Conservation (phyloP, 1,140 invertebrate species). For the Drosophila navojoa region DNA sequence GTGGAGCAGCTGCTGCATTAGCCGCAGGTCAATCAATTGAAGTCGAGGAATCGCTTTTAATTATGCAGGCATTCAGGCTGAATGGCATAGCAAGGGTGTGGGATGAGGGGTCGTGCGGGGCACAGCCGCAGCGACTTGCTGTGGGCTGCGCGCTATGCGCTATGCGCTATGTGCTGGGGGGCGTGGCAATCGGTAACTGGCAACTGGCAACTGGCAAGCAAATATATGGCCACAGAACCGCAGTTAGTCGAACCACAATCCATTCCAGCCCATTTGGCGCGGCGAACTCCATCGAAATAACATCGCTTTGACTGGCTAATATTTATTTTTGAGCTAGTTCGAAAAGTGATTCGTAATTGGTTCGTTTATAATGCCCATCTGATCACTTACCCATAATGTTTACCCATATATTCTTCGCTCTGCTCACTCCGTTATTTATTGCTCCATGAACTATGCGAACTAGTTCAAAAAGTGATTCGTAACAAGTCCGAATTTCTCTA, state of each 20-base stretch:
- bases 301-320: neutral
- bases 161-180: neutral
- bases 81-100: neutral
- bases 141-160: too few species aligned
- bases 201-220: neutral
- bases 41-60: slow-evolving; percentile 39
- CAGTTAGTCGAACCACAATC: neutral
- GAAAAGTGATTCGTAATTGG: neutral
- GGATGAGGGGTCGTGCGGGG: too few species aligned
- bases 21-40: slow-evolving; percentile 45
- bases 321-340: neutral
- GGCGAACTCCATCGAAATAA: neutral
- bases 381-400: neutral
- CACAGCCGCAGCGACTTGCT: neutral
- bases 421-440: too few species aligned
- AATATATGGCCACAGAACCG: neutral
- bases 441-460: neutral
- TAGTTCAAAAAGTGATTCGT: too few species aligned
- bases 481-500: too few species aligned
- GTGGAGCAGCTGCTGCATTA: slow-evolving; percentile 26
- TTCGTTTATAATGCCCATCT: too few species aligned
- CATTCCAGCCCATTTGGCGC: slow-evolving; percentile 3
- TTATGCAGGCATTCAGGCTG: slow-evolving; percentile 31
- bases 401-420: too few species aligned
- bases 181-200: neutral